phyloP scores from a whole-genome alignment of 2,888 invertebrate genomes.

The Ashinkailepas kermadecensis region DNA sequence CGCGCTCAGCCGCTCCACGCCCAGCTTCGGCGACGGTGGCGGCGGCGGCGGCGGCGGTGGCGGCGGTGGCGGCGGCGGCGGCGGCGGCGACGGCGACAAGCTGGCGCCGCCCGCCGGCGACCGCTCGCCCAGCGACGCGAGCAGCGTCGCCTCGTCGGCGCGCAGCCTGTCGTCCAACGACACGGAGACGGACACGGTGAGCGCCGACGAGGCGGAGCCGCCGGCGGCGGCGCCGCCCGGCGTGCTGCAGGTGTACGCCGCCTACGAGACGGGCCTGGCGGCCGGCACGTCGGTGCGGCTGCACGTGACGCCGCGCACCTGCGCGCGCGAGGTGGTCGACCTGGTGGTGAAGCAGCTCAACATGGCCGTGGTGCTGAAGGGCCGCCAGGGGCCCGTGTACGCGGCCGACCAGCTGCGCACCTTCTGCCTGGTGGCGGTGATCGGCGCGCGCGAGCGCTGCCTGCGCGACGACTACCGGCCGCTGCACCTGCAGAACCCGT shows the following conservation, averaged over 20 bases:
- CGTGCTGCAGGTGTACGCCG: slow-evolving; percentile 77
- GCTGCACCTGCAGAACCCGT: slow-evolving; percentile 85
- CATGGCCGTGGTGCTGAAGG: slow-evolving; percentile 80
- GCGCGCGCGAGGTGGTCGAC: slow-evolving; percentile 90
- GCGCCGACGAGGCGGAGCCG: slow-evolving; percentile 26
- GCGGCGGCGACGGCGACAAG: slow-evolving; percentile 26
- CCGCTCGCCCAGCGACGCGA: slow-evolving; percentile 35
- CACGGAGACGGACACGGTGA: slow-evolving; percentile 34
- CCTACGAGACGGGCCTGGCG: slow-evolving; percentile 90
- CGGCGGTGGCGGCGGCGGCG: slow-evolving; percentile 27
- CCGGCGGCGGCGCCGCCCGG: slow-evolving; percentile 29
- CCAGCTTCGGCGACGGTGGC: slow-evolving; percentile 30
- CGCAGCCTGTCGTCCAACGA: slow-evolving; percentile 34
- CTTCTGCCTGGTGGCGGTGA: slow-evolving; percentile 91
- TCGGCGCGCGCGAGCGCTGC: slow-evolving; percentile 88
- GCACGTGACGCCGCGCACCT: slow-evolving; percentile 85
- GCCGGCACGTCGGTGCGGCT: slow-evolving; percentile 87
- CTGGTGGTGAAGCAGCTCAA: slow-evolving; percentile 92
- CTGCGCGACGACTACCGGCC: slow-evolving; percentile 90
- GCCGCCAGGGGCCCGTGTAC: slow-evolving; percentile 67
- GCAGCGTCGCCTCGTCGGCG: slow-evolving; percentile 34
- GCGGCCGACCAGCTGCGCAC: slow-evolving; percentile 69
- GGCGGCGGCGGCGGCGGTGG: slow-evolving; percentile 27
- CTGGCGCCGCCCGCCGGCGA: slow-evolving; percentile 31
- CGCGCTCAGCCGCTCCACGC: slow-evolving; percentile 22